Evolutionary conservation across 2,888 invertebrate species (phyloP).

Genomic region (Leptinotarsa juncta): DNA sequence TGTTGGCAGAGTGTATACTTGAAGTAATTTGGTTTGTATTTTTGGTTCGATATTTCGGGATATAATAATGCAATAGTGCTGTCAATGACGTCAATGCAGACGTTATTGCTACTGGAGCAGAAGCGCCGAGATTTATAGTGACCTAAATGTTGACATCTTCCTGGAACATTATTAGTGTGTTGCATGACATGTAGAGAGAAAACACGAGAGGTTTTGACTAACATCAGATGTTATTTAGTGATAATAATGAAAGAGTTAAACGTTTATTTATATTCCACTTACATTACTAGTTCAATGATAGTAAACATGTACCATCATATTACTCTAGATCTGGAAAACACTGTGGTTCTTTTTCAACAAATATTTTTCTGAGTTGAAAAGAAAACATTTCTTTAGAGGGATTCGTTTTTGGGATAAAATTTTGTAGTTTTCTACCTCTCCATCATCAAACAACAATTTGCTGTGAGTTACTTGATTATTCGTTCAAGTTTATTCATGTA

Average conservation of each 20-base stretch:
- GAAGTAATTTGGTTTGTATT: slow-evolving; percentile 34
- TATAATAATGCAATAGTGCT: slow-evolving; percentile 36
- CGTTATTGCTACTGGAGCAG: slow-evolving; percentile 39
- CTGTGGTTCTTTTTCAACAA: too few species aligned
- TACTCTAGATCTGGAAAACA: too few species aligned
- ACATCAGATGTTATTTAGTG: slow-evolving; percentile 3
- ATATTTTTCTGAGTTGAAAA: too few species aligned
- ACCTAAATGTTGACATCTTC: slow-evolving; percentile 40
- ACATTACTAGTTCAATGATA: background rate
- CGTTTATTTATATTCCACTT: background rate
- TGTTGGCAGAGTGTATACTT: slow-evolving; percentile 32
- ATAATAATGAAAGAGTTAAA: background rate
- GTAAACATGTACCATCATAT: too few species aligned
- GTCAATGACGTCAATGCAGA: slow-evolving; percentile 40
- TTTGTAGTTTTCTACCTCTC: too few species aligned
- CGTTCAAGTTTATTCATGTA: too few species aligned
- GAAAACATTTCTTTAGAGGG: too few species aligned
- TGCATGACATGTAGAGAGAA: slow-evolving; percentile 1
- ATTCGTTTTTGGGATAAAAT: too few species aligned
- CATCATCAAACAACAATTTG: too few species aligned
- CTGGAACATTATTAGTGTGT: slow-evolving; percentile 18
- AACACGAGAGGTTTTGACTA: slow-evolving; percentile 1
- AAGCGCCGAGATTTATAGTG: slow-evolving; percentile 29
- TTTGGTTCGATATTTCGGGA: slow-evolving; percentile 39
- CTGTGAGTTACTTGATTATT: too few species aligned